A percentile compares a stretch with the other conserved stretches of the same genome.
These are phyloP conservation scores for Branchipolynoe longqiensis DNA, from an alignment of 2,888 invertebrate genomes.

Conservation along the genomic window DNA sequence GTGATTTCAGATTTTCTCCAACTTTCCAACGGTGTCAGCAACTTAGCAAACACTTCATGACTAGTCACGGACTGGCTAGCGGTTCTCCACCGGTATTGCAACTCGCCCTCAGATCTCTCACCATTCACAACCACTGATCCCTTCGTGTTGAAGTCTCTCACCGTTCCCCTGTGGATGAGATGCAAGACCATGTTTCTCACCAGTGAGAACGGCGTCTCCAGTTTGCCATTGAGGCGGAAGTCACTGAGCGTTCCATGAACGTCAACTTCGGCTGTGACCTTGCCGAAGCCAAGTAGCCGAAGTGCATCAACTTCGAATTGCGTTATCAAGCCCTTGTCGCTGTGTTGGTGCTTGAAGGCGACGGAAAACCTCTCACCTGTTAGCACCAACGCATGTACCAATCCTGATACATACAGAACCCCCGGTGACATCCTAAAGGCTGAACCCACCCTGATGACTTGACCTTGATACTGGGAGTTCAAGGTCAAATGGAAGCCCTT, in stretches of 20 bases:
- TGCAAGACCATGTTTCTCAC: background rate
- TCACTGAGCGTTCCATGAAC: background rate
- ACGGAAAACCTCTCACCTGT: background rate
- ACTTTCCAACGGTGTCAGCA: background rate
- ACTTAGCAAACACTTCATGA: background rate
- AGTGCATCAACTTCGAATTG: background rate
- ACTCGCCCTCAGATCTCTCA: background rate
- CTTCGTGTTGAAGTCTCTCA: background rate
- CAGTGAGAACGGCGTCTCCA: background rate
- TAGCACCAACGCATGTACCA: background rate
- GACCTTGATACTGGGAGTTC: background rate
- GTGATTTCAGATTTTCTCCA: background rate
- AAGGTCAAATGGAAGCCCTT: slow-evolving; percentile 53
- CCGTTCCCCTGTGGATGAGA: background rate
- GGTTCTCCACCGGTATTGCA: background rate
- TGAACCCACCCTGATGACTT: background rate
- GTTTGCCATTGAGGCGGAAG: background rate
- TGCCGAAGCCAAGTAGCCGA: background rate
- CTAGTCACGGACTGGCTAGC: background rate
- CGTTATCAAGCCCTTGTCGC: background rate
- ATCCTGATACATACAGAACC: background rate
- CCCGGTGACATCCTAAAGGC: background rate
- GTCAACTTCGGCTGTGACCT: background rate
- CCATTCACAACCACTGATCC: background rate
- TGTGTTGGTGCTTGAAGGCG: background rate